Conservation (phyloP, 2,888 invertebrate genomes). For the Sussaba pulchella region DNA sequence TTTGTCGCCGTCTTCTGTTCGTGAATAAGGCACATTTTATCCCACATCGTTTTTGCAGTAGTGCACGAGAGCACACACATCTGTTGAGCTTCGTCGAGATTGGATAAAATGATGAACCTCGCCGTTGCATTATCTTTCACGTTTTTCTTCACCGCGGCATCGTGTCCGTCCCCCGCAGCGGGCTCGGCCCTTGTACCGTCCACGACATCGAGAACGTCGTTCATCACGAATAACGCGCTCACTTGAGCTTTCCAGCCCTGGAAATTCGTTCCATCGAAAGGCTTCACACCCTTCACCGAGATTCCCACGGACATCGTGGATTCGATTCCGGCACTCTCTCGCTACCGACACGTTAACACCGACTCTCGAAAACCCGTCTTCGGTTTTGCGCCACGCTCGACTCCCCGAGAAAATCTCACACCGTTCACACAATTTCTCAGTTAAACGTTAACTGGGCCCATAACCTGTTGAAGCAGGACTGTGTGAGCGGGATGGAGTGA, state of each 20-base stretch:
- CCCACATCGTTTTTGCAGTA: too few species aligned
- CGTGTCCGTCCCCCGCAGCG: neutral
- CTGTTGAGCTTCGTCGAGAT: constrained; percentile 64
- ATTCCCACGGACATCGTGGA: constrained; percentile 46
- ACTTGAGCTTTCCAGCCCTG: constrained; percentile 49
- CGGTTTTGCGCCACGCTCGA: constrained; percentile 31
- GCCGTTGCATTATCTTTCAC: constrained; percentile 33
- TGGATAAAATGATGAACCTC: constrained; percentile 67
- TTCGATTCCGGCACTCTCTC: constrained; percentile 17
- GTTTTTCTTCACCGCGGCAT: constrained; percentile 16
- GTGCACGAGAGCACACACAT: constrained; percentile 33
- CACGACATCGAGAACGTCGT: constrained; percentile 30
- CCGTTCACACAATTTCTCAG: neutral
- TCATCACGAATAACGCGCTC: constrained; percentile 30
- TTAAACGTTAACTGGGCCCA: constrained; percentile 23
- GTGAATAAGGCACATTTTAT: constrained; percentile 38
- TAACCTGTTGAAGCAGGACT: constrained; percentile 26
- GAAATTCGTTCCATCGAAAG: constrained; percentile 8
- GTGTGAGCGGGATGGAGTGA: too few species aligned
- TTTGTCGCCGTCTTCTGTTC: constrained; percentile 56
- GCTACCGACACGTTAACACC: neutral
- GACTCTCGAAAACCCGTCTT: constrained; percentile 1
- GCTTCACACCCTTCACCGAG: constrained; percentile 36
- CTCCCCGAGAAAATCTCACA: neutral
- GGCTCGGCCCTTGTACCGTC: constrained; percentile 29